Base-by-base conservation (phyloP, 2,888 invertebrate genomes). In the Saturnia japonica region DNA sequence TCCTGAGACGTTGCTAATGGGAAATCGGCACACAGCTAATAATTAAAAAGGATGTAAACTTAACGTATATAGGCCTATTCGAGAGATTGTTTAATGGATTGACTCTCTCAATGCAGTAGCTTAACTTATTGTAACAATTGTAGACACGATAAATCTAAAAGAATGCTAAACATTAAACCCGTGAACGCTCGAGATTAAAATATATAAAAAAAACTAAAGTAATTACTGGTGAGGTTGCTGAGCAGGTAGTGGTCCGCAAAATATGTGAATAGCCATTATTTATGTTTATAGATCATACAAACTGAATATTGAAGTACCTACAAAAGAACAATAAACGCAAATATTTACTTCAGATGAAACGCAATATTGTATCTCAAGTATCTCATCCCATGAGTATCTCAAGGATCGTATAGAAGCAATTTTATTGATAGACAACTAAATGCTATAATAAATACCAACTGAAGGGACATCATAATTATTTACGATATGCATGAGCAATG, bases 301-400 rank as follows among this genome's bases (percentile, higher is more conserved):
- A 70, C 66, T 42, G 51, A 66, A 54, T 51, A 51, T 70, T n/a
- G n/a, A n/a, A n/a, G n/a, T n/a, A n/a, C n/a, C n/a, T n/a, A 6
- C 34, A 34, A 42, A 22, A 51, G 40, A 40, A 19, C 40, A 51
- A 67, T 62, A 62, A 67, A 40, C n/a, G 40, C 51, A 54, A 40
- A 54, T 14, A 25, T 42, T 28, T 19, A 14, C n/a, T n/a, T 34
- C 19, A 25, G 60, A 28, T 60, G 60, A 28, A 28, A 60, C 14
- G 60, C 28, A 22, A 62, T 62, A 7, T n/a, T n/a, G n/a, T n/a
- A n/a, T n/a, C n/a, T n/a, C n/a, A n/a, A n/a, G n/a, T n/a, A n/a
- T n/a, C n/a, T 9, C 22, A 12, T 6, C 7, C 12, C 12, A 25
- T 25, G 12, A 57, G 12, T 57, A 25, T 25, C 12, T 25, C 22